Evolutionary conservation across 1,140 invertebrate genomes (phyloP), one percentile per base, ranked within the genome.

Genomic region (Spodoptera litura): DNA sequence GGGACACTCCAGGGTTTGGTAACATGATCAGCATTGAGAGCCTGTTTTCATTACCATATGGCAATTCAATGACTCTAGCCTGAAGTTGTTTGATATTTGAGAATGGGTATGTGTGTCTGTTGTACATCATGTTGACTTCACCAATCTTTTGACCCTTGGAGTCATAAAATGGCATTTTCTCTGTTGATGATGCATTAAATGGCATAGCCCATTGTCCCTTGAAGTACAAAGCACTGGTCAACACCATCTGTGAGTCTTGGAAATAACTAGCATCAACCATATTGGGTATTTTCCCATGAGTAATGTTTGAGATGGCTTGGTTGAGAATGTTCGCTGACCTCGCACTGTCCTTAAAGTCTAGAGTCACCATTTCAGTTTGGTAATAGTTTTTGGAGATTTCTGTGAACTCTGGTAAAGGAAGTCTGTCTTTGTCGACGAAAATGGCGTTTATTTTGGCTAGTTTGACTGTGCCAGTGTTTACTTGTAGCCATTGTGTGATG

Each of bases 141-240:
- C 95, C 95, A 10, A 96, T 88, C 74, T 89, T 84, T 3, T 91
- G 88, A 6, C 93, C 94, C 13, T 91, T 85, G 59, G 96, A 95
- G 78, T 95, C 92, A 70, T 92, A 96, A 79, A 96, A 96, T 0
- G 91, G 81, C 66, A 94, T 90, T 76, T 82, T 88, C 25, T 81
- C 84, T n/a, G 98, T 98, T 0, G 83, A 85, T 0, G 93, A 88
- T n/a, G 85, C 83, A 85, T 98, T 96, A 83, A 99, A 98, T 0
- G 96, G 95, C 5, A 95, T 92, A 66, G 96, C 95, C 98, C 98
- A 99, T 44, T 95, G 93, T 11, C 97, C 98, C 94, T 97, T 98
- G 92, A 99, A 98, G 87, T 97, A 98, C 20, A 98, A 90, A 0
- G 96, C 96, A 84, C 97, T 98, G 0, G 97, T 96, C 20, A 98